phyloP scores from a whole-genome alignment of 1,140 invertebrate genomes.

The Drosophila chauvacae region DNA sequence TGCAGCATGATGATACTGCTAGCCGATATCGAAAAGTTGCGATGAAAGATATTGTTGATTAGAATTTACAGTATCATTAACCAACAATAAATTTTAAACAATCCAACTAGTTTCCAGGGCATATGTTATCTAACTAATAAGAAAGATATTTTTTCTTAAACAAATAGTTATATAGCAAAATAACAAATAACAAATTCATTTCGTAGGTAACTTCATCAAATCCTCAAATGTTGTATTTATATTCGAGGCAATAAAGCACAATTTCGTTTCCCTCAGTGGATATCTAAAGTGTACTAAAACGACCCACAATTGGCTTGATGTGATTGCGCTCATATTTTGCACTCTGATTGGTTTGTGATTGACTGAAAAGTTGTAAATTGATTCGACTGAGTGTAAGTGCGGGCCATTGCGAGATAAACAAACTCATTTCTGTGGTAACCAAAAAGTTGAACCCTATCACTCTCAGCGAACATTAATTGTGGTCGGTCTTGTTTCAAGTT shows the following conservation, averaged over 20 bases:
- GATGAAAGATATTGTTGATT: no score
- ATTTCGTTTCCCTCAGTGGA: slow-evolving; percentile 14
- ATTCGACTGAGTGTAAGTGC: slow-evolving; percentile 54
- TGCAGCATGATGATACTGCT: no score
- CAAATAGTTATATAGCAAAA: background rate
- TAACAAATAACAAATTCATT: background rate
- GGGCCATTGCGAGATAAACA: slow-evolving; percentile 54
- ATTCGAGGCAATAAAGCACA: background rate
- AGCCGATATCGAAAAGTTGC: no score
- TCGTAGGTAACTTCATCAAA: background rate
- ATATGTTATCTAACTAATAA: background rate
- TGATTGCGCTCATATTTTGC: slow-evolving; percentile 70
- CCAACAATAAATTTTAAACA: no score
- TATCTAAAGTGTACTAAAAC: slow-evolving; percentile 28
- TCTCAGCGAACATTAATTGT: slow-evolving; percentile 5
- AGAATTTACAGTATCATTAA: no score
- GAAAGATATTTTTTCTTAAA: background rate
- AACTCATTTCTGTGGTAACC: slow-evolving; percentile 39
- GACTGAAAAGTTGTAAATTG: slow-evolving; percentile 78
- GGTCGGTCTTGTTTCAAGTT: slow-evolving; percentile 2
- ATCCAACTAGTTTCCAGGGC: no score
- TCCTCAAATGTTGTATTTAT: background rate
- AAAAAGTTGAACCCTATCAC: slow-evolving; percentile 21
- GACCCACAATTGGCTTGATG: slow-evolving; percentile 67
- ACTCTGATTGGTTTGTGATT: slow-evolving; percentile 68